Evolutionary conservation across 2,113 vertebrate genomes (phyloP), one percentile per base, ranked within the genome.

Genomic region (Etheostoma spectabile): DNA sequence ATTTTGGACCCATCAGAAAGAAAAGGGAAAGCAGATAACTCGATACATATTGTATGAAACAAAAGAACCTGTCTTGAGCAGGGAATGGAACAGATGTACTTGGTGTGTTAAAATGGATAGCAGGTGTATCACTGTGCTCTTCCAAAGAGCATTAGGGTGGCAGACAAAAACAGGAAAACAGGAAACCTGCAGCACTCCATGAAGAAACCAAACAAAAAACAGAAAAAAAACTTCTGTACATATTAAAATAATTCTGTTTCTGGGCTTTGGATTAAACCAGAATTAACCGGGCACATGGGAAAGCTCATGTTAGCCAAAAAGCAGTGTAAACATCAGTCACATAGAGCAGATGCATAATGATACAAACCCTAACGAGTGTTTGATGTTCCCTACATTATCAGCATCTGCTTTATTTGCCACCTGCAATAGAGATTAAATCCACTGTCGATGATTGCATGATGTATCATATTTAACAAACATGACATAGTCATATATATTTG

Each of bases 11-110:
- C 30, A 77, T 73, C 56, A 57, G 35, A 65, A 16, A 67, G 33
- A 70, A 74, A 75, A 74, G 70, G 18, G 59, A 74, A 82, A 84
- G 86, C 15, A 52, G 46, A 79, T 80, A 13, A 57, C 0, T 55
- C 61, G 46, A 72, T 49, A 53, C 49, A 61, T 70, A 65, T n/a
- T 74, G 60, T 69, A 68, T 42, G 21, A 79, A 55, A 48, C 48
- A 1, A 76, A 68, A 75, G 52, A 73, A 84, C 62, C 53, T 69
- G 61, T 85, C 73, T 65, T 42, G 27, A 74, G 18, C 46, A 38
- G 38, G 6, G 15, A 82, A 75, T 33, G 67, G 70, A 82, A 79
- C 51, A 77, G 35, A 62, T 83, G 65, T 46, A 56, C 55, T 52
- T 63, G n/a, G 51, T 2, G 0, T 60, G 71, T 56, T 52, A 35